These are phyloP conservation scores for Cryptomyrus ogoouensis DNA, from an alignment of 2,113 vertebrate genomes.

Conservation along the genomic window DNA sequence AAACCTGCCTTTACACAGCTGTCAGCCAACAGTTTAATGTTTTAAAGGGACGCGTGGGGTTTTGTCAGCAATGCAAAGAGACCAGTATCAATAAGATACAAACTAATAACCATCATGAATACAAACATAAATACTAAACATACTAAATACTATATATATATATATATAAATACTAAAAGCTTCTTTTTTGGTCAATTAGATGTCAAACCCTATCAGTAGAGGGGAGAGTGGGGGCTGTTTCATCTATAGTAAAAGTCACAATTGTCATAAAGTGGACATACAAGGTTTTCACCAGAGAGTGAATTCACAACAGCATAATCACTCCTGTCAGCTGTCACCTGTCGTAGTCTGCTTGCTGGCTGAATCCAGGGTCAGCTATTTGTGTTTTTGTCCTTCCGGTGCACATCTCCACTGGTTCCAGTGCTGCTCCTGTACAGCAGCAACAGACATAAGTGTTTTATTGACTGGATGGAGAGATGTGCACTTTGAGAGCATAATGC, in stretches of 20 bases:
- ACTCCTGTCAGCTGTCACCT: not conserved
- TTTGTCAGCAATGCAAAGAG: not conserved
- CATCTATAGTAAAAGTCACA: not conserved
- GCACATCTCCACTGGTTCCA: not conserved
- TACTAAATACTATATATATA: not conserved
- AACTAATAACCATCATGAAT: not conserved
- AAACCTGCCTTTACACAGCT: not conserved
- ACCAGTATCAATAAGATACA: not conserved
- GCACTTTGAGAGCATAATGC: not conserved
- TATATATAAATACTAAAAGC: not conserved
- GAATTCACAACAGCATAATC: not conserved
- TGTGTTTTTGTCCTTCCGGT: not conserved
- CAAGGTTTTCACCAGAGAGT: not conserved
- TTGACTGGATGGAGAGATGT: not conserved
- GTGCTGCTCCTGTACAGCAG: not conserved
- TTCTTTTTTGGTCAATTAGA: not conserved
- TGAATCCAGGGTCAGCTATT: not conserved
- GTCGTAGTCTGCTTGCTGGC: not conserved
- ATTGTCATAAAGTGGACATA: not conserved
- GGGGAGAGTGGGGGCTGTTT: not conserved
- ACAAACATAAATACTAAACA: not conserved
- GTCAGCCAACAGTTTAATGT: not conserved
- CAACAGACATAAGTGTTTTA: not conserved
- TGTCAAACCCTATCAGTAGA: not conserved
- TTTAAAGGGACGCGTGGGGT: not conserved